These are phyloP conservation scores for Camelus bactrianus DNA, from an alignment of 2,113 vertebrate genomes.

Conservation along the genomic window DNA sequence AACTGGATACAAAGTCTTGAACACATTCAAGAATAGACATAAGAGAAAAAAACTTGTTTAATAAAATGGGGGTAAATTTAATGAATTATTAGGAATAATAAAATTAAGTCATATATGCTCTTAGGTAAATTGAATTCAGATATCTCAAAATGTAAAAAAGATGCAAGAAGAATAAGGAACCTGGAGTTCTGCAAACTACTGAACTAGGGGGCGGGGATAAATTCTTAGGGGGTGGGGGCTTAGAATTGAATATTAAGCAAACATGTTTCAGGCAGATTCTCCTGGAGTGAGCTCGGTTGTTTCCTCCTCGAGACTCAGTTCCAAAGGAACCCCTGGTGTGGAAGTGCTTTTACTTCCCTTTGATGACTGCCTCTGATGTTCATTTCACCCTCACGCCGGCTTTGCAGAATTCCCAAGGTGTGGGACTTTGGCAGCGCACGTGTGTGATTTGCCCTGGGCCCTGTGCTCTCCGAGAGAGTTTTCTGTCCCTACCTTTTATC, in stretches of 20 bases:
- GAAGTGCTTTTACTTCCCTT: neutral
- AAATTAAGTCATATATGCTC: neutral
- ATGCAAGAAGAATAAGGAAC: neutral
- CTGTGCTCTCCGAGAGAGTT: neutral
- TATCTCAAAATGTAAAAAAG: neutral
- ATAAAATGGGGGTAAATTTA: neutral
- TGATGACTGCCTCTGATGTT: neutral
- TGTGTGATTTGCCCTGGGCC: neutral
- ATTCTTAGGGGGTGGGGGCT: neutral
- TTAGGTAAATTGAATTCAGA: neutral
- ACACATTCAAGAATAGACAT: neutral
- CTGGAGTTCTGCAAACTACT: fast-evolving
- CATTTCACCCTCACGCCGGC: neutral
- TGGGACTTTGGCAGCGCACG: fast-evolving
- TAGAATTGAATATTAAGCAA: too few species aligned
- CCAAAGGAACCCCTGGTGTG: neutral
- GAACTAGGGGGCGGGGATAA: fast-evolving
- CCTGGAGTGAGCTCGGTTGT: fast-evolving
- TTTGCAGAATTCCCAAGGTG: neutral
- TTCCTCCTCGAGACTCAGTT: neutral
- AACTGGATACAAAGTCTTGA: neutral
- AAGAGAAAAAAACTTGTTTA: neutral
- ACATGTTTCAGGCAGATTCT: neutral
- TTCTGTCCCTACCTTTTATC: neutral
- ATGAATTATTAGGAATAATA: neutral